Conservation (phyloP, 2,113 vertebrate species). For the Trochalopteron elliotii region DNA sequence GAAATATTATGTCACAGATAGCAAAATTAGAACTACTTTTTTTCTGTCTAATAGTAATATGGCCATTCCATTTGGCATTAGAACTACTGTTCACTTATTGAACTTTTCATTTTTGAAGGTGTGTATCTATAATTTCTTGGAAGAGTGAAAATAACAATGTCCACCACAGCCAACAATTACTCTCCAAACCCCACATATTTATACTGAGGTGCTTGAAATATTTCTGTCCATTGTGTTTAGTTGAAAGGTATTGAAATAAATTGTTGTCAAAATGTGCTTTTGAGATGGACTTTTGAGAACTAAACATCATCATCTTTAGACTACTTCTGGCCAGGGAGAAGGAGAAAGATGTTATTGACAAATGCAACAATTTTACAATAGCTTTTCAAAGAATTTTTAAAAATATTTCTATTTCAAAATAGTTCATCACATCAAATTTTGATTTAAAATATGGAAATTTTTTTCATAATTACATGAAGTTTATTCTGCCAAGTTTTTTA, state of each 20-base stretch:
- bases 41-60: background rate
- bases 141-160: background rate
- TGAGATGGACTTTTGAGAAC: background rate
- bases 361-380: background rate
- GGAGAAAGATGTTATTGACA: background rate
- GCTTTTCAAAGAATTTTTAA: background rate
- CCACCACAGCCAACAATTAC: background rate
- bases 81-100: background rate
- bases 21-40: background rate
- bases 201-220: background rate
- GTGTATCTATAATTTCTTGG: background rate
- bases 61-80: background rate
- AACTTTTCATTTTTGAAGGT: background rate
- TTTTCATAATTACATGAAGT: background rate
- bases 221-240: background rate
- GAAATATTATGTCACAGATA: background rate
- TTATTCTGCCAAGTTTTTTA: background rate
- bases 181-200: background rate
- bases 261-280: background rate
- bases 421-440: background rate
- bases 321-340: background rate
- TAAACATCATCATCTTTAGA: background rate
- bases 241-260: background rate
- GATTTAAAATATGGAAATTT: background rate
- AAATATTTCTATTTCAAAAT: background rate